Percentiles rank a stretch among this genome's conserved stretches.
These are phyloP conservation scores for Poeciliopsis gracilis DNA, from an alignment of 2,797 vertebrate species.

Conservation along the genomic window DNA sequence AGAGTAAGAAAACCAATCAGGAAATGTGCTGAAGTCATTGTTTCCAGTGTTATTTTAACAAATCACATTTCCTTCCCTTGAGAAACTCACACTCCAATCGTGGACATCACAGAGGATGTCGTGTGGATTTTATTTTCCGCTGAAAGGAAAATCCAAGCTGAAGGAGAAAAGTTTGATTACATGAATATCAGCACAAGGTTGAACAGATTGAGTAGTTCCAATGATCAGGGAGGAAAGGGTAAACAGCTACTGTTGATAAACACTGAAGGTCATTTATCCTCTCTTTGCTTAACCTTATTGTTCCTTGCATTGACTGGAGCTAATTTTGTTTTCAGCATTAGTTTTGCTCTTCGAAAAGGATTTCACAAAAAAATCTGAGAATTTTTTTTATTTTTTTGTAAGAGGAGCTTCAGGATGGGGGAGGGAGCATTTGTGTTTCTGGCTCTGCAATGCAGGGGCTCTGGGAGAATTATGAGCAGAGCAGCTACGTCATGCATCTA, in stretches of 20 bases:
- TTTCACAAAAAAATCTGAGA: background rate
- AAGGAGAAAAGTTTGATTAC: conserved; percentile 23
- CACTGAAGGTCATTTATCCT: conserved; percentile 36
- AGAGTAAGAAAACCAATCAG: conserved; percentile 10
- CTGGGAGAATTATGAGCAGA: conserved; percentile 73
- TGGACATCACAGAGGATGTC: conserved; percentile 37
- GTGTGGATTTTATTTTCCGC: conserved; percentile 51
- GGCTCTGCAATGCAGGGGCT: conserved; percentile 81
- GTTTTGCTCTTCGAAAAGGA: conserved; percentile 8
- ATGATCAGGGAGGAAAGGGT: conserved; percentile 27
- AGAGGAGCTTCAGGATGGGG: conserved; percentile 48
- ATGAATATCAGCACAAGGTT: conserved; percentile 28
- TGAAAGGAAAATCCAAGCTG: conserved; percentile 13
- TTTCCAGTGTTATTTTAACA: conserved; percentile 74
- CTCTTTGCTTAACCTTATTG: conserved; percentile 16
- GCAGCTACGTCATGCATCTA: conserved; percentile 67
- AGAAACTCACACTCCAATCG: conserved; percentile 21
- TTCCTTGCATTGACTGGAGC: background rate
- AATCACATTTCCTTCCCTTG: conserved; percentile 37
- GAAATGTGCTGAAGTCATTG: conserved; percentile 50
- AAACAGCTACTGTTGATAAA: conserved; percentile 24
- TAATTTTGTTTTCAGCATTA: background rate
- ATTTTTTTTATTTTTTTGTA: conserved; percentile 9
- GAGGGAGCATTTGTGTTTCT: conserved; percentile 60
- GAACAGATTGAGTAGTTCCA: conserved; percentile 25